A percentile compares a stretch with the other conserved stretches of the same genome.
These are phyloP conservation scores for Catocala sponsa DNA, from an alignment of 2,888 invertebrate species.

Conservation along the genomic window DNA sequence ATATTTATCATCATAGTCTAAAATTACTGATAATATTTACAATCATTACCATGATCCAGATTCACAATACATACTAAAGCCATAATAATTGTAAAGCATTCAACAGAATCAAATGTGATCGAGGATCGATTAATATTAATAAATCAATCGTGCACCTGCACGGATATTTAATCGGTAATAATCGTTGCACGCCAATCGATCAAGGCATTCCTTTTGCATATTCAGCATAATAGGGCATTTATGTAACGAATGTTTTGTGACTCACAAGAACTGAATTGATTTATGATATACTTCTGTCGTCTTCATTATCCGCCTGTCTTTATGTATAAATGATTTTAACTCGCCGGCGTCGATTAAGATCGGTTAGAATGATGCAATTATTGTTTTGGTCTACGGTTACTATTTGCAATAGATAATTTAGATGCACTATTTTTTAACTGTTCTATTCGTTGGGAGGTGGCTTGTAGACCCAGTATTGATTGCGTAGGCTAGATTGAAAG, in stretches of 20 bases:
- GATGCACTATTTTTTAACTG: too few relatives aligned
- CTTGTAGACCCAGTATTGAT: too few relatives aligned
- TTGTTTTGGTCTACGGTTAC: too few relatives aligned
- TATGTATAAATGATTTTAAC: too few relatives aligned
- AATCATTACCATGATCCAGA: background rate
- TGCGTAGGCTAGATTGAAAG: too few relatives aligned
- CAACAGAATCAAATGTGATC: slow-evolving; percentile 32
- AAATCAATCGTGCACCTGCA: slow-evolving; percentile 47
- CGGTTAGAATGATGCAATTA: too few relatives aligned
- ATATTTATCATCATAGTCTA: too few relatives aligned
- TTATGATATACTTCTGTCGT: background rate
- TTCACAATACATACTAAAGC: background rate
- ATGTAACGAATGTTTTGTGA: slow-evolving; percentile 1
- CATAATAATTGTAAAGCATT: slow-evolving; percentile 11
- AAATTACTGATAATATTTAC: too few relatives aligned
- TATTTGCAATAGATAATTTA: too few relatives aligned
- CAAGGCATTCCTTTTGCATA: slow-evolving; percentile 33
- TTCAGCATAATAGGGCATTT: slow-evolving; percentile 18
- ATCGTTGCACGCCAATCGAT: slow-evolving; percentile 27
- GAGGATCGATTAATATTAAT: slow-evolving; percentile 46
- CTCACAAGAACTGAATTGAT: background rate
- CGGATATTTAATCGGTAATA: slow-evolving; percentile 35
- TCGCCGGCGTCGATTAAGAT: too few relatives aligned
- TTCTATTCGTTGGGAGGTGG: too few relatives aligned
- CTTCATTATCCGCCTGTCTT: background rate